Evolutionary conservation across 2,888 invertebrate genomes (phyloP), one percentile per base, ranked within the genome.

Genomic region (Pyrrhosoma nymphula): DNA sequence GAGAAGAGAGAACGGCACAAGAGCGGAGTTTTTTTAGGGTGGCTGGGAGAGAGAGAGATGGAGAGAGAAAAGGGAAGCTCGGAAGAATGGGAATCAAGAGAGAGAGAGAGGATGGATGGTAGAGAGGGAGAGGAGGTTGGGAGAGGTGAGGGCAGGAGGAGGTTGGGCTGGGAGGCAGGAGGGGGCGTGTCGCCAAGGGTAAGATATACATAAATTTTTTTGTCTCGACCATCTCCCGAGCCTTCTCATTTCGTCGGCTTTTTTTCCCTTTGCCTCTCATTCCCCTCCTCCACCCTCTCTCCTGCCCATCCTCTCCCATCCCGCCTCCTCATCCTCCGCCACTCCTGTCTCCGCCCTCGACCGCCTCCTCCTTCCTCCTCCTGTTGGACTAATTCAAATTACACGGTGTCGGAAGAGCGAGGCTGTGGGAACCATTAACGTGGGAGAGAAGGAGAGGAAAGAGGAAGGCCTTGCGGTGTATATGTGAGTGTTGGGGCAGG

Each of bases 371-470:
- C 69, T 35, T 60, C 60, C 90, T 63, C 47, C 47, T 55, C 69
- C 93, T 69, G 39, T 93, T 35, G 93, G 93, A 93, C 93, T 93
- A 93, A 93, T 93, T 93, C 93, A 93, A 93, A 93, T 93, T 93
- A 93, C 93, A 93, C 93, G 93, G 69, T 93, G 69, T 93, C 93
- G 47, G 55, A 69, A 93, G 93, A 93, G 93, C 82, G 82, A 82
- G 82, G 82, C 82, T 82, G 82, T 82, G 35, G 82, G 82, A 82
- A 82, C 82, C 82, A 82, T 35, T 82, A 82, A 82, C 82, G 82
- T 82, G 82, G 35, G 82, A 35, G 35, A 35, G 75, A 75, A 10
- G 23, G 75, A 75, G 75, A 30, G 2, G 75, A 26, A 26, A 1
- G n/a, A 69, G 69, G 69, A 4, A 26, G 82, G 82, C 75, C 75